A percentile compares a stretch with the other conserved stretches of the same genome.
Evolutionary conservation across 1,140 invertebrate genomes (phyloP).

Genomic region (Orchestia grillus): DNA sequence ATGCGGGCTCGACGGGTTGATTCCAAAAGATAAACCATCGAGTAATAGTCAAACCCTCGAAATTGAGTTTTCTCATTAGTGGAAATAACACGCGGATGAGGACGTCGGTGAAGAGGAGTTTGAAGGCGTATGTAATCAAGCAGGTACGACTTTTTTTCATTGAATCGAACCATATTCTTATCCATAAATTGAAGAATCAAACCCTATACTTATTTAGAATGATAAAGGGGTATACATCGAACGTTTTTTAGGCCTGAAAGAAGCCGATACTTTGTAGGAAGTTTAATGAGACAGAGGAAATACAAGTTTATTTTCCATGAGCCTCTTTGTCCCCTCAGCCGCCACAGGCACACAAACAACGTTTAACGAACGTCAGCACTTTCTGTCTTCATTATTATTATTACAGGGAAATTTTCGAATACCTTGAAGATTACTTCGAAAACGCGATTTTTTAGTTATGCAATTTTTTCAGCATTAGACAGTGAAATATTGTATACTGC

Average conservation of each 20-base stretch:
- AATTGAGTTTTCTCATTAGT: neutral
- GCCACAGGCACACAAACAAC: neutral
- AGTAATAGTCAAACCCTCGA: neutral
- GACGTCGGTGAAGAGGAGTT: too few species aligned
- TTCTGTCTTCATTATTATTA: neutral
- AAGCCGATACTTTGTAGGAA: too few species aligned
- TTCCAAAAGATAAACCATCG: neutral
- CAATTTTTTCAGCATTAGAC: too few species aligned
- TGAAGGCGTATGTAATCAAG: too few species aligned
- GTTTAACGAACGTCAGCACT: neutral
- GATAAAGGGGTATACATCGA: too few species aligned
- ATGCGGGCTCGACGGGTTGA: neutral
- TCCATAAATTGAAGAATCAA: neutral
- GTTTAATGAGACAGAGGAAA: too few species aligned
- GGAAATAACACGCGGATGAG: neutral
- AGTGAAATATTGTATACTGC: too few species aligned
- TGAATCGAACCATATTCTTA: too few species aligned
- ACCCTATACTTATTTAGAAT: too few species aligned
- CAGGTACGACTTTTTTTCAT: too few species aligned
- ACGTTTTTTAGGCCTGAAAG: too few species aligned
- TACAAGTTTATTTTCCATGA: neutral
- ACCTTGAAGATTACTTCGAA: neutral
- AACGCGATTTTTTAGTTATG: too few species aligned
- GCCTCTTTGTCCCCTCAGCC: neutral
- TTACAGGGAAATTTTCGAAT: neutral